Base-by-base conservation (phyloP, 1,140 invertebrate species). In the Sarcophaga bullata region DNA sequence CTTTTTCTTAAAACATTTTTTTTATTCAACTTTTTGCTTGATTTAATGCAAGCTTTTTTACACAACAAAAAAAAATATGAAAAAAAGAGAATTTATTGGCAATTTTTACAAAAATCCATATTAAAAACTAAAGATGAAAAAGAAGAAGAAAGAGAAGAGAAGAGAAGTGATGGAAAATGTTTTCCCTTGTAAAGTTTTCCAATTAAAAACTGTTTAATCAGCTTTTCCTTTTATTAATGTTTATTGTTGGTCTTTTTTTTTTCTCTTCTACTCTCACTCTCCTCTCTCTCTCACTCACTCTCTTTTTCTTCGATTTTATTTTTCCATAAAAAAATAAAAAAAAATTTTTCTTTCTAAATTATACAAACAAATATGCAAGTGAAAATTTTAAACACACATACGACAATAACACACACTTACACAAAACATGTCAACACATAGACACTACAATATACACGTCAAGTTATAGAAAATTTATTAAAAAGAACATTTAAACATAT, bases 181-280 rank as follows among this genome's bases (percentile, higher is more conserved):
- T 46, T 73, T 46, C 13, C 47, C 13, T 73, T 76, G 13, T 49
- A 58, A 58, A 58, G n/a, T 76, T 48, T 76, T 76, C 48, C 48
- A 76, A 76, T 76, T 76, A 76, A 76, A 76, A 76, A 76, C 46
- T 76, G 73, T 48, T 76, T 76, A 76, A 76, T 76, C 73, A 76
- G 73, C 73, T n/a, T 76, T 76, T 76, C 48, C 46, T 76, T 7
- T 37, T 49, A 49, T 49, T 76, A 48, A 17, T 76, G 15, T 49
- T 76, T 76, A 48, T 49, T 76, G 10, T 37, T 72, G 11, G 17
- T 72, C 8, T 1, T 19, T 72, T 54, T 54, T 11, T 72, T 25
- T 6, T 0, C 62, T 4, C 19, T 72, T 19, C 17, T 19, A 17
- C 25, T 37, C 25, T 37, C 25, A 2, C 4, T 1, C 25, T 37